Base-by-base conservation (phyloP, 2,797 vertebrate genomes). In the Hemitrygon akajei region DNA sequence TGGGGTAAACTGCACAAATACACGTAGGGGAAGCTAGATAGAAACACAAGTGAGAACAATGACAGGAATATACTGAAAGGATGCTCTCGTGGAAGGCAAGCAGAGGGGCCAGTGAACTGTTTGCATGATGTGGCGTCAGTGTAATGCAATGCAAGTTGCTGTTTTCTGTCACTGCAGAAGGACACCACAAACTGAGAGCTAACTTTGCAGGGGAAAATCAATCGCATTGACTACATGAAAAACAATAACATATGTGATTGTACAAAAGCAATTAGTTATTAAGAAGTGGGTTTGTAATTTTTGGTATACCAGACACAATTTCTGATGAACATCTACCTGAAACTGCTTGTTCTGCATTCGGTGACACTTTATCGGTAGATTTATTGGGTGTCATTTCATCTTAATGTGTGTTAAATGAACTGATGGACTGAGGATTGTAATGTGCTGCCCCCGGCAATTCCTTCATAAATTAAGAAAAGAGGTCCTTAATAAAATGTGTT, bases 401-500 rank as follows among this genome's bases (percentile, higher is more conserved):
- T 93, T 47, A 75, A 75, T 93, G 73, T 93, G 91, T 76, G 40
- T 93, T 93, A 93, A 93, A 93, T 75, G 37, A 93, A 93, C 91
- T 93, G 40, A 93, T 76, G 47, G 91, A 30, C 73, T 93, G 40
- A 93, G 25, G 37, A 56, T 40, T 76, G 71, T 73, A 93, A 93
- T 93, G 47, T 93, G 40, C 18, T 93, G 71, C 91, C 91, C 47
- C 47, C 56, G 73, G 91, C 91, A 93, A 93, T 93, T 93, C 73
- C 47, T 75, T 76, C 30, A 93, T 93, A 76, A 93, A 69, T 89
- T 89, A 89, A 69, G 60, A 22, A 86, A 89, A 86, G 69, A 69
- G 37, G 63, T 37, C 86, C 86, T 69, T 89, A 69, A 89, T 69
- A 89, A 93, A 93, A 93, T 93, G 71, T 76, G 16, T 37, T 89